A percentile compares a stretch with the other conserved stretches of the same genome.
Evolutionary conservation across 1,140 invertebrate genomes (phyloP).

Genomic region (Tenebrio molitor): DNA sequence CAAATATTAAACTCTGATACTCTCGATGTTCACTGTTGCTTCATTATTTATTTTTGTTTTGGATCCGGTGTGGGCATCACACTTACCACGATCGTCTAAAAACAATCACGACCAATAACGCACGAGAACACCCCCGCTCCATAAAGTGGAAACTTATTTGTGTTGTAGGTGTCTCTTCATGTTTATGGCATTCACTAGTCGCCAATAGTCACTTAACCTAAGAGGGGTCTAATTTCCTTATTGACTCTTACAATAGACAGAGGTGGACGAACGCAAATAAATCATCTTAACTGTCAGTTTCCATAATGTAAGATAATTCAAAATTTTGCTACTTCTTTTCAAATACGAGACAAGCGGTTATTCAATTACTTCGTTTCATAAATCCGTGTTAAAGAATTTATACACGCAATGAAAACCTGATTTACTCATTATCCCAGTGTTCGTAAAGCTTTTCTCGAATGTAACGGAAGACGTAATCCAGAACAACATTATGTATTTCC

Average conservation of each 20-base stretch:
- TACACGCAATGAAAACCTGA: background rate
- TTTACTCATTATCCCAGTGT: background rate
- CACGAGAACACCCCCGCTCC: conserved; percentile 13
- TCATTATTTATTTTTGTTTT: conserved; percentile 42
- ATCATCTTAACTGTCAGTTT: too few relatives aligned
- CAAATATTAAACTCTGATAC: conserved; percentile 42
- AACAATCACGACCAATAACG: conserved; percentile 4
- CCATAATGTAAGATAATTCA: too few relatives aligned
- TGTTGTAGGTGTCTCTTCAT: conserved; percentile 11
- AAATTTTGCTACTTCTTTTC: too few relatives aligned
- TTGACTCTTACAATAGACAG: background rate
- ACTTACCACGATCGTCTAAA: conserved; percentile 7
- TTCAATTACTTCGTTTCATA: too few relatives aligned
- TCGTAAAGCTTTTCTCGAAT: background rate
- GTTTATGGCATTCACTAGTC: background rate
- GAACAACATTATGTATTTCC: background rate
- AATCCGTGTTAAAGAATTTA: too few relatives aligned
- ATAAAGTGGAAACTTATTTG: background rate
- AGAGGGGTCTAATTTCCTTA: background rate
- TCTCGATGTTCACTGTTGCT: conserved; percentile 13
- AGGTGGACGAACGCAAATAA: too few relatives aligned
- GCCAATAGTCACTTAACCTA: background rate
- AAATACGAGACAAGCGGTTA: too few relatives aligned
- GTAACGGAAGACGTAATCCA: background rate
- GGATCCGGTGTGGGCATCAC: background rate